Evolutionary conservation across 2,888 invertebrate species (phyloP).

Genomic region (Agonopterix arenella): DNA sequence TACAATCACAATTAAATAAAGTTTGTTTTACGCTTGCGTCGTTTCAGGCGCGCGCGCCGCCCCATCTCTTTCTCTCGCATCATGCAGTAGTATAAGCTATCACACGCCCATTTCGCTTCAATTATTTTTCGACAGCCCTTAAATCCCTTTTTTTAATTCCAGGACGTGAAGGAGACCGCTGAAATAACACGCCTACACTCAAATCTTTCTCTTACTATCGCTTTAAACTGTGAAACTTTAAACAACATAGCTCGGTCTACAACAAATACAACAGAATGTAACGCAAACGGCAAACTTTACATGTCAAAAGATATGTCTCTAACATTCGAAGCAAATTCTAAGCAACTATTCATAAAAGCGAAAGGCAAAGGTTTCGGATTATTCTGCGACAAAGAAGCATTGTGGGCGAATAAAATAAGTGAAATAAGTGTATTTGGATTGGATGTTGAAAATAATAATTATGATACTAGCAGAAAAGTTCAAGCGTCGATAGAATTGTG

Average conservation of each 20-base stretch:
- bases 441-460: conserved; percentile 50
- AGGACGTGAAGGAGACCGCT: conserved; percentile 42
- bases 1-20: no score
- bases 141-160: conserved; percentile 20
- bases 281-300: conserved; percentile 44
- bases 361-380: conserved; percentile 31
- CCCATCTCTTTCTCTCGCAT: no score
- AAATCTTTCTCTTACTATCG: conserved; percentile 41
- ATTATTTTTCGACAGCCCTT: no score
- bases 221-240: conserved; percentile 36
- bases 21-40: no score
- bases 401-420: conserved; percentile 31
- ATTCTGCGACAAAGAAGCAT: conserved; percentile 30
- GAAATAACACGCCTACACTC: conserved; percentile 44
- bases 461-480: conserved; percentile 40
- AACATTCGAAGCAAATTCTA: conserved; percentile 33
- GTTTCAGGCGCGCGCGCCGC: no score
- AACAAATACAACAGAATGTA: conserved; percentile 16
- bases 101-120: no score
- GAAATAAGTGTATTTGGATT: conserved; percentile 55
- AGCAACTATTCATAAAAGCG: conserved; percentile 30
- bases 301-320: conserved; percentile 36
- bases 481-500: conserved; percentile 39
- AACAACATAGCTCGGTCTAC: conserved; percentile 14
- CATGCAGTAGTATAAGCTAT: no score